Base-by-base conservation (phyloP, 2,113 vertebrate genomes). In the Serinus canaria region DNA sequence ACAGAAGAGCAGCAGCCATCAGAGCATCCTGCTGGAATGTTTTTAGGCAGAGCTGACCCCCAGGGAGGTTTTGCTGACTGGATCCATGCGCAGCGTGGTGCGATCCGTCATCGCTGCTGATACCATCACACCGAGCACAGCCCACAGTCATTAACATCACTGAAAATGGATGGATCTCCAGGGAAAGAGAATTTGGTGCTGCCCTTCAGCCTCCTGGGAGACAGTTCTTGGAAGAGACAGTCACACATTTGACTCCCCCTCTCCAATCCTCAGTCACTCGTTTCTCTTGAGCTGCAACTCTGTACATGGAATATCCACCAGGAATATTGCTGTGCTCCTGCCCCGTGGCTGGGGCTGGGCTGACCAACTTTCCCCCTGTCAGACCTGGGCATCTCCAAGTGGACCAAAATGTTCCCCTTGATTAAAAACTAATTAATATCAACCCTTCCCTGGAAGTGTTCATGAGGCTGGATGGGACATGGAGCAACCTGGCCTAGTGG, bases 181-280 rank as follows among this genome's bases (percentile, higher is more conserved):
- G 43, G 55, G 58, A 83, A 66, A 69, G 83, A n/a, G 12, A 31
- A 94, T 87, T 81, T 49, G 30, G 37, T 66, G 49, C 80, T 95
- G 94, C 90, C 93, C 83, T 96, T 89, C 94, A 83, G 55, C 53
- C 83, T 90, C 73, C 76, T 73, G 80, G 53, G 64, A 85, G 43
- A 72, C 62, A 64, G 30, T 5, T 62, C 37, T 39, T 43, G 41
- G 70, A 80, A 56, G 49, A 92, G 44, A 50, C 18, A 52, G 35
- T 10, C 31, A 28, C 30, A 37, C 11, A 28, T 64, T 5, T 76
- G 53, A 49, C 44, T 37, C 15, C 30, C 18, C 16, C 18, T 46
- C 30, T 64, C 7, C 66, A 30, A 4, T 5, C 60, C 79, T 35
- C 35, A 23, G 12, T 11, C 1, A 0, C 28, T 47, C 31, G 14